Percentiles rank a stretch among this genome's conserved stretches.
Conservation (phyloP, 2,113 vertebrate species). For the Entomyzon cyanotis region DNA sequence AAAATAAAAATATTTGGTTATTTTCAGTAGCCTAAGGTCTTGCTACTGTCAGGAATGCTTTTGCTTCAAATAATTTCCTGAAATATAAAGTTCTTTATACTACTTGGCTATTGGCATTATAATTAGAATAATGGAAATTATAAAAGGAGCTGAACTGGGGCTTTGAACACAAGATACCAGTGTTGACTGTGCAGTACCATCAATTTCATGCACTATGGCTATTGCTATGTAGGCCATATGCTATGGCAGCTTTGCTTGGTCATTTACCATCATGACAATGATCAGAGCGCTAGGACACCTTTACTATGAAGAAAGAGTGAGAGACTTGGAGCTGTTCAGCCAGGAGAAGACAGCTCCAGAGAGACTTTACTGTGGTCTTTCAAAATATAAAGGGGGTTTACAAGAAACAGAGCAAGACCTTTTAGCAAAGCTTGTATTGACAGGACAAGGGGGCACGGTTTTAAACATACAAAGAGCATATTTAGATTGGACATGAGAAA, state of each 20-base stretch:
- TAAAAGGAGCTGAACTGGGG: not conserved
- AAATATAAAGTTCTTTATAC: not conserved
- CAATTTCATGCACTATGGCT: not conserved
- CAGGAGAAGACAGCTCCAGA: not conserved
- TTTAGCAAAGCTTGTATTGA: not conserved
- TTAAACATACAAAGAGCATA: not conserved
- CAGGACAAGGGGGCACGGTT: not conserved
- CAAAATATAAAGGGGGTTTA: not conserved
- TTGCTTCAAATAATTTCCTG: not conserved
- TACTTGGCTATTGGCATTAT: not conserved
- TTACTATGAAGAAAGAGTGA: not conserved
- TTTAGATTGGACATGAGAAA: not conserved
- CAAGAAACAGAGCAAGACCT: not conserved
- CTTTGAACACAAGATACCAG: not conserved
- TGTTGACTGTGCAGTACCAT: not conserved
- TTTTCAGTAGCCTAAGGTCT: not conserved
- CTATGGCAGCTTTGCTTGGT: not conserved
- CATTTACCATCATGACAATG: not conserved
- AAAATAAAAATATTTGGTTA: not conserved
- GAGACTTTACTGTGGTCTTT: not conserved
- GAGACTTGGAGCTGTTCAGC: not conserved
- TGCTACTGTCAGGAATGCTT: not conserved
- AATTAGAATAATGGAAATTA: not conserved
- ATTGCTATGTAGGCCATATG: not conserved
- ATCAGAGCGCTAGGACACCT: not conserved